Evolutionary conservation across 2,113 vertebrate genomes (phyloP).

Genomic region (Salvelinus namaycush): DNA sequence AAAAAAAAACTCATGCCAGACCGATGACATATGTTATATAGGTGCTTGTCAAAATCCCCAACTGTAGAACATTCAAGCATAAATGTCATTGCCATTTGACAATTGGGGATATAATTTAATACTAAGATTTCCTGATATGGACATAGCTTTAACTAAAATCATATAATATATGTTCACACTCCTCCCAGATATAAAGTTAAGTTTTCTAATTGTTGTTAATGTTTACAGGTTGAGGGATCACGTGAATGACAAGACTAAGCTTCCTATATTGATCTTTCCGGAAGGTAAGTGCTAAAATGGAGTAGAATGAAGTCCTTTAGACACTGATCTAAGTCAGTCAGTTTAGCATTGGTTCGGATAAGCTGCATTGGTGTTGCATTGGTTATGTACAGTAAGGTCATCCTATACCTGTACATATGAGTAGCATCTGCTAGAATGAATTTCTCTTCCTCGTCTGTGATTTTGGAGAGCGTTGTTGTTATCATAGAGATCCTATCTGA

Average conservation of each 20-base stretch:
- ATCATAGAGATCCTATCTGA: too few relatives aligned
- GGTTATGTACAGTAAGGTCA: constrained; percentile 1
- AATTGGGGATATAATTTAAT: too few relatives aligned
- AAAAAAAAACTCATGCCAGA: constrained; percentile 11
- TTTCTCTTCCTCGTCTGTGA: background rate
- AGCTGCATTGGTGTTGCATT: background rate
- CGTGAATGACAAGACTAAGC: constrained; percentile 86
- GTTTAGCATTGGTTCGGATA: too few relatives aligned
- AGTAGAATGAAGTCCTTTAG: constrained; percentile 2
- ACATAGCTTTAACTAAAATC: too few relatives aligned
- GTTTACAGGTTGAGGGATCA: constrained; percentile 86
- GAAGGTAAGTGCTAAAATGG: constrained; percentile 61
- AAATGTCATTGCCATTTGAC: too few relatives aligned
- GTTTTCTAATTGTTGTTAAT: background rate
- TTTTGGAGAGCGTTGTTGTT: background rate
- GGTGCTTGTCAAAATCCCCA: too few relatives aligned
- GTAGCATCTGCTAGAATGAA: constrained; percentile 11
- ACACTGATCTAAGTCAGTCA: too few relatives aligned
- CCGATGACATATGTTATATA: constrained; percentile 10
- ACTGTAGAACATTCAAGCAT: too few relatives aligned
- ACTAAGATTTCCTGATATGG: too few relatives aligned
- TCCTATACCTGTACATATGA: constrained; percentile 17
- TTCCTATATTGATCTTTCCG: constrained; percentile 90
- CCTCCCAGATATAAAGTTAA: constrained; percentile 1
- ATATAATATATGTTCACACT: too few relatives aligned